Evolutionary conservation across 2,888 invertebrate species (phyloP), one percentile per base, ranked within the genome.

Genomic region (Eumerus sabulonum): DNA sequence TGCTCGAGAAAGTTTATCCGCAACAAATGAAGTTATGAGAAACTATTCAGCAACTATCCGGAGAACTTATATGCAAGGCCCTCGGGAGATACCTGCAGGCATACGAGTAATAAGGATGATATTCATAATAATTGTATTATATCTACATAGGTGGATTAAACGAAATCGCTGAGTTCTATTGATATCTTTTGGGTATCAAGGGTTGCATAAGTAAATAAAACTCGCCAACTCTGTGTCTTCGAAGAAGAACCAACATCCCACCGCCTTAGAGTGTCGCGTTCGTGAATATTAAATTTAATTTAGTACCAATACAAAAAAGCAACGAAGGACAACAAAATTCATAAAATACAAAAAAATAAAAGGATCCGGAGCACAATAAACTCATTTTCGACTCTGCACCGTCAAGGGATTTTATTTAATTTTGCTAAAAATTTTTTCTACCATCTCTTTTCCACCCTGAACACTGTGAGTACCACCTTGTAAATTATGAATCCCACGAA

Each of bases 371-470:
- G 60, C 51, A 63, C 48, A 42, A 62, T 63, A 71, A 63, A 71
- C 56, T 71, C 71, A 71, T 63, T 63, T 63, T 19, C 19, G 54
- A 40, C 27, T 54, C 54, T 62, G 54, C 47, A 45, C 18, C 63
- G 56, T 16, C 76, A 72, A 42, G 77, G 72, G 67, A 77, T 62
- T 71, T 60, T 72, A 63, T 77, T 77, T 77, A 77, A 77, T 77
- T 77, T 72, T 40, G 66, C 67, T 72, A 62, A 50, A 63, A 35
- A 71, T 77, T 67, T 57, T 64, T 48, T 60, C 14, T 16, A 27
- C 27, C 27, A 27, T 27, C 27, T 47, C 16, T n/a, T 13, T 47
- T 35, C 57, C 56, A 72, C 66, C 47, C 72, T 42, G 9, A 72
- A 57, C 14, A 56, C 51, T 47, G 66, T 51, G n/a, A 77, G 57